Conservation (phyloP, 1,140 invertebrate species). For the Neuroterus valhalla region DNA sequence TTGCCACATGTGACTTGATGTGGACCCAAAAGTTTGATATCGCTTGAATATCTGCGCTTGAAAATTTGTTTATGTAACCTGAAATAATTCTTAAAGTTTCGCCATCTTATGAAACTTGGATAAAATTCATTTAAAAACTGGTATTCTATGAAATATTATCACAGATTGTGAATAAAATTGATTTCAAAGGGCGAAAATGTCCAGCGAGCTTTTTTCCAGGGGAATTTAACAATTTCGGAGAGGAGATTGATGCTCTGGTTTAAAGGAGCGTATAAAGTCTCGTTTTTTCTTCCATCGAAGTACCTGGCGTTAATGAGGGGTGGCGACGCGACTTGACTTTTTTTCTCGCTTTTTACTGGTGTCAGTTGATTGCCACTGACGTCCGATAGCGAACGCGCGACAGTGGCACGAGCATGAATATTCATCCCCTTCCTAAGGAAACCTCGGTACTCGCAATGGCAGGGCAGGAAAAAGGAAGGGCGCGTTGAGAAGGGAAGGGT, state of each 20-base stretch:
- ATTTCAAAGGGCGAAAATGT: not conserved
- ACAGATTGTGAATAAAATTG: too few relatives aligned
- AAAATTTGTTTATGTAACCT: too few relatives aligned
- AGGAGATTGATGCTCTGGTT: not conserved
- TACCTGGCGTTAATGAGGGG: constrained; percentile 41
- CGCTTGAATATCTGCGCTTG: too few relatives aligned
- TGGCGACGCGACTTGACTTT: constrained; percentile 12
- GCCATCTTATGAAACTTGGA: not conserved
- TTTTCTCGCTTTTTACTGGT: constrained; percentile 14
- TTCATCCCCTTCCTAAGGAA: constrained; percentile 72
- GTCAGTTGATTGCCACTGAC: constrained; percentile 73
- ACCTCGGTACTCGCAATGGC: constrained; percentile 51
- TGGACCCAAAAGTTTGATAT: too few relatives aligned
- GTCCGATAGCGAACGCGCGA: constrained; percentile 68
- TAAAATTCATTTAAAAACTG: not conserved
- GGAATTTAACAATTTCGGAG: not conserved
- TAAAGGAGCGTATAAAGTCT: constrained; percentile 31
- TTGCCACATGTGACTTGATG: too few relatives aligned
- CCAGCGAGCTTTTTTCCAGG: not conserved
- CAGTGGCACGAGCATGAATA: constrained; percentile 71
- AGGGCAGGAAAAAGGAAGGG: constrained; percentile 50
- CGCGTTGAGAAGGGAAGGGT: constrained; percentile 47
- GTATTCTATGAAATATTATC: constrained; percentile 41
- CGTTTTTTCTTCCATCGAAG: constrained; percentile 39
- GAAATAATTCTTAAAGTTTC: not conserved